phyloP scores from a whole-genome alignment of 2,113 vertebrate genomes.

The Brachyistius frenatus region DNA sequence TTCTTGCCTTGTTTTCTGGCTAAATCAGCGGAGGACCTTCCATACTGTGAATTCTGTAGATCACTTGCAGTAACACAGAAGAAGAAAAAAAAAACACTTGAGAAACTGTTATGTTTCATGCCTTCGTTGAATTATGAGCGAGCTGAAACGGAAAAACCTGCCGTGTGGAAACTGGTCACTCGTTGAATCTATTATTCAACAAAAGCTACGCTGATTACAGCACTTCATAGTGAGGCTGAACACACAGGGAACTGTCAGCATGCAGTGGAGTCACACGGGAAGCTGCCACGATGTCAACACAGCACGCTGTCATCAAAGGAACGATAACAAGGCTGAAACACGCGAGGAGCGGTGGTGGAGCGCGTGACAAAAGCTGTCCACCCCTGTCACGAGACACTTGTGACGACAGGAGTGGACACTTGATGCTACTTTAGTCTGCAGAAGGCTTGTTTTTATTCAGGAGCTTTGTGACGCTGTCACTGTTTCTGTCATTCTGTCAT shows the following conservation, averaged over 20 bases:
- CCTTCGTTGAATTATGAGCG: conserved; percentile 47
- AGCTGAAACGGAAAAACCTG: conserved; percentile 65
- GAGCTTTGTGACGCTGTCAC: background rate
- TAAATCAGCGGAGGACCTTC: conserved; percentile 22
- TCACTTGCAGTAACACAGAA: conserved; percentile 50
- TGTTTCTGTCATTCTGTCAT: too few relatives aligned
- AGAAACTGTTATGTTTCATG: conserved; percentile 42
- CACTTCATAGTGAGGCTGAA: conserved; percentile 41
- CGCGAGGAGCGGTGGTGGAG: background rate
- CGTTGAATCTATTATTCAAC: conserved; percentile 59
- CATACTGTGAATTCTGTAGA: conserved; percentile 17
- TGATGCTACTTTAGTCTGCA: background rate
- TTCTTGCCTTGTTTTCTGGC: conserved; percentile 28
- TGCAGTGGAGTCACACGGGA: conserved; percentile 38
- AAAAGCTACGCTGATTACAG: conserved; percentile 57
- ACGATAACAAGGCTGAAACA: conserved; percentile 40
- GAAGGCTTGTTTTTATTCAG: background rate
- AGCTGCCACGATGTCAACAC: conserved; percentile 43
- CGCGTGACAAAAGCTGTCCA: background rate
- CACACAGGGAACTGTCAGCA: conserved; percentile 59
- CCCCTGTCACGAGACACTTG: conserved; percentile 7
- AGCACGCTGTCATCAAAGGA: conserved; percentile 42
- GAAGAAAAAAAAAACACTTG: conserved; percentile 57
- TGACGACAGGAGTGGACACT: conserved; percentile 27
- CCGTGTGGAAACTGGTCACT: conserved; percentile 52